Percentiles rank a stretch among this genome's conserved stretches.
These are phyloP conservation scores for Eira barbara DNA, from an alignment of 2,113 vertebrate genomes.

Conservation along the genomic window DNA sequence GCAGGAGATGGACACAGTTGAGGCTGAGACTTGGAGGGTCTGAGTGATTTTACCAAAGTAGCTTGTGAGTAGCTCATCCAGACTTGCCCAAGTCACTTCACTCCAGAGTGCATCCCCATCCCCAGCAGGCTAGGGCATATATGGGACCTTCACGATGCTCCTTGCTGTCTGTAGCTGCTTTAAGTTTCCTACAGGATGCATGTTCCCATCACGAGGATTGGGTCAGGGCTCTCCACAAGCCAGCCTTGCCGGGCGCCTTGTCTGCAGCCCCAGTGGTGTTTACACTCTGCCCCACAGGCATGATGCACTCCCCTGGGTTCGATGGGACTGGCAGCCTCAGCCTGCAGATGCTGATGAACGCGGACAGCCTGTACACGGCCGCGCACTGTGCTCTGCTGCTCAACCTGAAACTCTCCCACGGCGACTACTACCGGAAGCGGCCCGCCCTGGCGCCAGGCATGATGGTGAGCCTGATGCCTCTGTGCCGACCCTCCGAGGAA, in stretches of 20 bases:
- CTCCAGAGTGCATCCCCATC: neutral
- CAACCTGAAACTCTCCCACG: slow-evolving; percentile 94
- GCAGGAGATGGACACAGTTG: neutral
- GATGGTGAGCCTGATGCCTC: slow-evolving; percentile 80
- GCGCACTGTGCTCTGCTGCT: slow-evolving; percentile 94
- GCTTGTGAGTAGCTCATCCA: neutral
- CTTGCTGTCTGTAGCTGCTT: too few species aligned
- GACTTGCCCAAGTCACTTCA: neutral
- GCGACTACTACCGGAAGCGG: slow-evolving; percentile 92
- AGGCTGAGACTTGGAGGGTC: neutral
- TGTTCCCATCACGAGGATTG: fast-evolving
- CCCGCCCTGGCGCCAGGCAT: slow-evolving; percentile 82
- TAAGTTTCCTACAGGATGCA: fast-evolving
- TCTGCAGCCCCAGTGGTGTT: neutral
- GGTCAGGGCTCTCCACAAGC: fast-evolving
- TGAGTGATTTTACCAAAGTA: neutral
- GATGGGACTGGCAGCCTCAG: slow-evolving; percentile 86
- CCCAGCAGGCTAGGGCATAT: fast-evolving
- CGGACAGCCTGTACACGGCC: slow-evolving; percentile 93
- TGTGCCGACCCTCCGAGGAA: fast-evolving
- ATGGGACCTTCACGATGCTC: fast-evolving
- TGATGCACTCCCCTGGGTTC: slow-evolving; percentile 91
- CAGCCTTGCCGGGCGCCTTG: fast-evolving
- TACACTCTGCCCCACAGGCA: slow-evolving; percentile 83
- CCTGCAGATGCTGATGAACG: slow-evolving; percentile 95